Evolutionary conservation across 2,888 invertebrate genomes (phyloP).

Genomic region (Apamea anceps): DNA sequence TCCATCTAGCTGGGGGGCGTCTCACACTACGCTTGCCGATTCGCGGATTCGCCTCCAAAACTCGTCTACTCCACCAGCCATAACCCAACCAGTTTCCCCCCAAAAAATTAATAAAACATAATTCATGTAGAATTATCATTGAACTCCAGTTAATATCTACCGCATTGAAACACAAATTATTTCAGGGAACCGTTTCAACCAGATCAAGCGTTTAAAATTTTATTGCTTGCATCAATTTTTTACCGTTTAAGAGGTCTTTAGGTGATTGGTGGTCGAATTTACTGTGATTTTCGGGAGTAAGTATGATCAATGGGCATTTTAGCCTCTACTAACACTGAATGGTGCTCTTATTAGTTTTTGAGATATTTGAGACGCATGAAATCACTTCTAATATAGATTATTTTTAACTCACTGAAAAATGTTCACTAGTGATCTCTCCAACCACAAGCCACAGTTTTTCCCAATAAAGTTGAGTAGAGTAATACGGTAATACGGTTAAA

Average conservation of each 20-base stretch:
- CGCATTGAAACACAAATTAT: slow-evolving; percentile 64
- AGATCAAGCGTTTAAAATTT: slow-evolving; percentile 77
- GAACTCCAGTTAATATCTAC: slow-evolving; percentile 62
- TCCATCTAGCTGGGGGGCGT: too few relatives aligned
- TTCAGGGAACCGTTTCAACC: slow-evolving; percentile 78
- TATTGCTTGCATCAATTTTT: slow-evolving; percentile 74
- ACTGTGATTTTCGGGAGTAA: slow-evolving; percentile 57
- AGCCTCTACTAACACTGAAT: not conserved
- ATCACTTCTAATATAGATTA: not conserved
- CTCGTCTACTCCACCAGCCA: too few relatives aligned
- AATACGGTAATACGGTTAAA: not conserved
- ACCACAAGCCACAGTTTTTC: not conserved
- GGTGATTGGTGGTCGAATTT: slow-evolving; percentile 67
- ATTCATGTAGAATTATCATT: slow-evolving; percentile 60
- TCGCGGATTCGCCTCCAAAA: too few relatives aligned
- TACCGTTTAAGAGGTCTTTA: slow-evolving; percentile 69
- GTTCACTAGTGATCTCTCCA: not conserved
- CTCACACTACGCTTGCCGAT: too few relatives aligned
- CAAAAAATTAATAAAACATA: slow-evolving; percentile 56
- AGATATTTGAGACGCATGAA: not conserved
- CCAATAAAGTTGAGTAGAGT: too few relatives aligned
- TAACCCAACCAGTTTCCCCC: not conserved
- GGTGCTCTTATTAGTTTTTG: not conserved
- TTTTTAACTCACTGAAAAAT: not conserved
- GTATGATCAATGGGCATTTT: slow-evolving; percentile 43